Conservation (phyloP, 2,797 vertebrate genomes). For the Cossypha caffra region DNA sequence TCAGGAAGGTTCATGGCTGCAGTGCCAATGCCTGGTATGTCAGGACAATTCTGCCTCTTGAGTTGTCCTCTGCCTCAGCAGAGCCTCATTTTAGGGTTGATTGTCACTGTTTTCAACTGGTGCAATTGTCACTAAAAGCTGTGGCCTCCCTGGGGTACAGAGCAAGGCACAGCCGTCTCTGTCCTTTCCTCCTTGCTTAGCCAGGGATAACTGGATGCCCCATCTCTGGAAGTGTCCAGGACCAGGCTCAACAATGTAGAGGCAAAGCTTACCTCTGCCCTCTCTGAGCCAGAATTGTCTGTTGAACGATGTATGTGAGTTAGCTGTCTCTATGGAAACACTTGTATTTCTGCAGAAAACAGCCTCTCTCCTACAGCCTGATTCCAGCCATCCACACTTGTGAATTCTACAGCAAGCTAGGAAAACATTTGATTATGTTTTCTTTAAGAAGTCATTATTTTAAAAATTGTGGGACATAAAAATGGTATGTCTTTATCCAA, state of each 20-base stretch:
- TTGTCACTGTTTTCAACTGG: background rate
- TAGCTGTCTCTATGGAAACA: background rate
- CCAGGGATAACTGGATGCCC: background rate
- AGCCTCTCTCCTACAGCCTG: background rate
- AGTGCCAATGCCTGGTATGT: background rate
- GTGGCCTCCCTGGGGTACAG: fast-evolving
- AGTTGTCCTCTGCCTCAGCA: background rate
- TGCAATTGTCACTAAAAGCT: background rate
- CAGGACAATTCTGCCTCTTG: background rate
- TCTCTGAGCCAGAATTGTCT: background rate
- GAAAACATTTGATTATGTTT: background rate
- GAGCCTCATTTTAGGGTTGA: background rate
- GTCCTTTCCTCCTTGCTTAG: background rate
- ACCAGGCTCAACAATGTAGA: background rate
- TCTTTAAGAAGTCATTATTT: background rate
- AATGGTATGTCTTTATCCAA: background rate
- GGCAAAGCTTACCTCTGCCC: background rate
- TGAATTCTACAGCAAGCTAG: background rate
- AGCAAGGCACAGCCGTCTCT: background rate
- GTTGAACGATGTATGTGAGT: background rate
- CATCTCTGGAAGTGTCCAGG: background rate
- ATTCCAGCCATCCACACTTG: background rate
- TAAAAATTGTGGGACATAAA: background rate
- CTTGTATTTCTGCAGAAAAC: background rate
- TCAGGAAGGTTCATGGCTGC: background rate